Evolutionary conservation across 2,888 invertebrate species (phyloP), one percentile per base, ranked within the genome.

Genomic region (Sabellastarte sp.): DNA sequence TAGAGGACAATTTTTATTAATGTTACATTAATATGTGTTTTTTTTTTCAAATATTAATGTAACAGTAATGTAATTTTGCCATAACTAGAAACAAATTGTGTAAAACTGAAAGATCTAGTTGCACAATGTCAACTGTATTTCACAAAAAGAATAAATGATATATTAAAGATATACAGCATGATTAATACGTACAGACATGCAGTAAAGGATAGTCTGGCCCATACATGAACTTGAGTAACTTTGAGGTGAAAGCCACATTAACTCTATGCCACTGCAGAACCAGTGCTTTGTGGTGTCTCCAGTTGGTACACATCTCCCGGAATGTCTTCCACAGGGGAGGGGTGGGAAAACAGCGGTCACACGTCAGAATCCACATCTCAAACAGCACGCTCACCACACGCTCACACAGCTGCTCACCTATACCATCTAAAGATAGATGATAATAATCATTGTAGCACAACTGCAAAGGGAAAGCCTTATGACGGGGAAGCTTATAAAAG

Each of bases 251-350:
- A 1, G 92, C 91, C 58, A 95, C 87, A 83, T 94, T 95, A 33
- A 95, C 93, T 68, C 94, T 89, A 85, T 94, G 92, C 96, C 96
- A 96, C 80, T 97, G 96, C 81, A 93, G 92, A 31, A 96, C 89
- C 4, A 98, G 87, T 41, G 95, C 93, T 66, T 93, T 89, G 66
- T 96, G 90, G 86, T 98, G 97, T 15, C 97, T 88, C 96, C 97
- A 97, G 77, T 91, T 90, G 76, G 91, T 88, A 84, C 95, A 95
- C 77, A 94, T 92, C 85, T 95, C 94, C 75, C 93, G 89, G 68
- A 97, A 86, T 0, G 96, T 96, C 82, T 95, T 93, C 96, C 96
- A 97, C 71, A 96, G 86, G 1, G 95, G 92, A 3, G 97, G 97
- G 2, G 95, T 91, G 0, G 97, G 97, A 86, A 97, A 97, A 80